A percentile compares a stretch with the other conserved stretches of the same genome.
phyloP scores from a whole-genome alignment of 2,797 vertebrate genomes.

The Pseudocheirus occidentalis region DNA sequence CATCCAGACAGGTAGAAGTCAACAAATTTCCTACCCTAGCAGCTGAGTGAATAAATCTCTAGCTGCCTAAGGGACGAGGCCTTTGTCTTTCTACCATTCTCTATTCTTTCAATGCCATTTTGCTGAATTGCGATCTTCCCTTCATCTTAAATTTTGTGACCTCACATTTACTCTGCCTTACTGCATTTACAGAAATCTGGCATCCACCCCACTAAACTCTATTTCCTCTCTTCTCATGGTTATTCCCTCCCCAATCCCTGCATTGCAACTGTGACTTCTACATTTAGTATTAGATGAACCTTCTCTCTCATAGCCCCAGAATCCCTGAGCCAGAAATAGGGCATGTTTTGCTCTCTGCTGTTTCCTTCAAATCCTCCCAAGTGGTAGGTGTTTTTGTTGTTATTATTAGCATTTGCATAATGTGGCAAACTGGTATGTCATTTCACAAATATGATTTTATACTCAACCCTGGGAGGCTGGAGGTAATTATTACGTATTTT shows the following conservation, averaged over 20 bases:
- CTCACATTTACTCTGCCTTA: neutral
- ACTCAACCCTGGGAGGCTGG: neutral
- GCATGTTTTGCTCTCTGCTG: neutral
- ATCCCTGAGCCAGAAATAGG: neutral
- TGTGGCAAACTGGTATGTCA: neutral
- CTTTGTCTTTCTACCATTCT: neutral
- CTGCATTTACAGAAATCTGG: neutral
- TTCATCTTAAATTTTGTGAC: neutral
- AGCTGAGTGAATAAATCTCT: neutral
- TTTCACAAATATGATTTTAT: neutral
- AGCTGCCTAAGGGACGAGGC: neutral
- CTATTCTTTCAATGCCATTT: neutral
- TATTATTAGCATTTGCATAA: neutral
- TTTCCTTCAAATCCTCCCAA: neutral
- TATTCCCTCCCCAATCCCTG: neutral
- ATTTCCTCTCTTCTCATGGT: neutral
- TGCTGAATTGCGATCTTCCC: neutral
- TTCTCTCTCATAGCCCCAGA: neutral
- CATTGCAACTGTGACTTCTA: neutral
- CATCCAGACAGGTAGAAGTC: neutral
- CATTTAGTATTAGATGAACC: neutral
- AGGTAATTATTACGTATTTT: neutral
- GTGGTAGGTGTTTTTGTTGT: neutral
- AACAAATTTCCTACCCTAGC: neutral
- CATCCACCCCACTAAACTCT: neutral